Evolutionary conservation across 2,888 invertebrate genomes (phyloP).

Genomic region (Holacanthella duospinosa): DNA sequence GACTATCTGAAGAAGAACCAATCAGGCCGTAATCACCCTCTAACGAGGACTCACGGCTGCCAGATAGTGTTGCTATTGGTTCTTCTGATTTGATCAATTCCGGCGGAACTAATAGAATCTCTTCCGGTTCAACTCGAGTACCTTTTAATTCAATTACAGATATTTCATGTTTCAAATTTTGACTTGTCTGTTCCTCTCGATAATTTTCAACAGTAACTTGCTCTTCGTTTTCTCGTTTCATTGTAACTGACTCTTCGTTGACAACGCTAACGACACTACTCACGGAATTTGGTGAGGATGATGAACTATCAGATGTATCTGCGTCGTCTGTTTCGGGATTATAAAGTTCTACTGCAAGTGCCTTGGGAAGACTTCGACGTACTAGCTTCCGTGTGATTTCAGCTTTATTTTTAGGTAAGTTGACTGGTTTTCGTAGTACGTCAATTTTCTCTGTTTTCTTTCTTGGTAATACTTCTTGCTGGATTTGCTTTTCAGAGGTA

Average conservation of each 20-base stretch:
- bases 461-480: not conserved
- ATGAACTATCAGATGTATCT: slow-evolving; percentile 71
- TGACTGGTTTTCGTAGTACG: slow-evolving; percentile 52
- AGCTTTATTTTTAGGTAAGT: slow-evolving; percentile 22
- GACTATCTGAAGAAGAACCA: slow-evolving; percentile 56
- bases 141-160: no score
- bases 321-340: slow-evolving; percentile 84
- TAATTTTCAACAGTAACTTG: no score
- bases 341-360: slow-evolving; percentile 70
- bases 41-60: no score
- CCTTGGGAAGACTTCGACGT: slow-evolving; percentile 51
- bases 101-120: no score
- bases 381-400: slow-evolving; percentile 33
- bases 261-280: slow-evolving; percentile 74
- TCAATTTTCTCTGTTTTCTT: slow-evolving; percentile 53
- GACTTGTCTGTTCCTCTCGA: no score
- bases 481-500: no score
- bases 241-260: slow-evolving; percentile 47
- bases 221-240: not conserved
- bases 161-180: no score
- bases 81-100: not conserved
- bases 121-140: no score
- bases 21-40: no score
- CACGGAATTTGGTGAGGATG: slow-evolving; percentile 75
- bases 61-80: no score